Evolutionary conservation across 2,888 invertebrate species (phyloP), one percentile per base, ranked within the genome.

Genomic region (Dorcus parallelipipedus): DNA sequence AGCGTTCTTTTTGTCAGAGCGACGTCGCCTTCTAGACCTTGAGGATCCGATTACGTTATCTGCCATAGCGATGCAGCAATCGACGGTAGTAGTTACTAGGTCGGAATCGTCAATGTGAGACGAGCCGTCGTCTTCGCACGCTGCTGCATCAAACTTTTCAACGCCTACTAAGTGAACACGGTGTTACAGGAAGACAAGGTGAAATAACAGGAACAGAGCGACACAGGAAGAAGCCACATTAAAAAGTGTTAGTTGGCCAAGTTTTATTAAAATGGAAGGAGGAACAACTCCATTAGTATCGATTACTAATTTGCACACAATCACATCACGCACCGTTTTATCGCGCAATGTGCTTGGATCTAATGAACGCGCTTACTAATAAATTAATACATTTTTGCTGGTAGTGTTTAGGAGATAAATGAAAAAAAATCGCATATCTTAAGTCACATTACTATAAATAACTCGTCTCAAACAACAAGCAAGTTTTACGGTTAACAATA

Each of bases 11-110:
- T 48, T 64, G 65, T 57, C 63, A 60, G 56, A 54, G 54, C 66
- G 66, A 58, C 63, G 57, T 49, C 68, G 66, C 52, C 61, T 64
- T 60, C 61, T 63, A 54, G 67, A 66, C 66, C 67, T 67, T 64
- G 69, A 67, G 54, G 57, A 64, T 55, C 63, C 66, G 54, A 56
- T 61, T 48, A 51, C 62, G 59, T 56, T 67, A 67, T 69, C 67
- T 56, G 62, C 54, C 66, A 67, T 68, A 56, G 58, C 56, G 55
- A 49, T 48, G 49, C 52, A 39, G 62, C 52, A 59, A 54, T 58
- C 49, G 52, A 33, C 53, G 53, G 56, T 62, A 53, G 61, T 55
- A 6, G 20, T 10, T 38, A 8, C 39, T 14, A 17, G 9, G 51
- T 38, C 9, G 40, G 20, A 17, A 17, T 10, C 10, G 50, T 38